Percentiles rank a stretch among this genome's conserved stretches.
These are phyloP conservation scores for Bombycilla garrulus DNA, from an alignment of 2,113 vertebrate species.

Conservation along the genomic window DNA sequence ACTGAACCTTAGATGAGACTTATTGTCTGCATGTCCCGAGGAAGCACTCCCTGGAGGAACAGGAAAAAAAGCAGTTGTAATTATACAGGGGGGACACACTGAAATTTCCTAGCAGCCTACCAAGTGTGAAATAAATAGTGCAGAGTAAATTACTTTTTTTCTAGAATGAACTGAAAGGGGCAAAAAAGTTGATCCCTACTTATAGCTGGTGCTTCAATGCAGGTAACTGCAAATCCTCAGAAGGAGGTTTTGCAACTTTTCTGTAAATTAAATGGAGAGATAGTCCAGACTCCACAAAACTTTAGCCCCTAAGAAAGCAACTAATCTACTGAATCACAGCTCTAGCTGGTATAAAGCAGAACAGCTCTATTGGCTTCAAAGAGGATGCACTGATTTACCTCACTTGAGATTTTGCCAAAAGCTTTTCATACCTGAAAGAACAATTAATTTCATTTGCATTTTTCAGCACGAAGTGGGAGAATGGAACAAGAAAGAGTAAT, in stretches of 20 bases:
- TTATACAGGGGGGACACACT: not conserved
- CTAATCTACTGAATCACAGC: not conserved
- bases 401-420: not conserved
- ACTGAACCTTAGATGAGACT: constrained; percentile 52
- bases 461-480: not conserved
- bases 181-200: not conserved
- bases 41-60: not conserved
- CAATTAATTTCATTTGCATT: not conserved
- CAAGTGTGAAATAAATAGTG: not conserved
- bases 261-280: not conserved
- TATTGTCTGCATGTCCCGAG: constrained; percentile 51
- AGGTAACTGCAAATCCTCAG: not conserved
- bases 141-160: not conserved
- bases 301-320: not conserved
- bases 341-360: not conserved
- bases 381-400: not conserved
- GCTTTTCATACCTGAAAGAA: not conserved
- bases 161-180: not conserved
- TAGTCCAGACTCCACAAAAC: not conserved
- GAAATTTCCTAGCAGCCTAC: not conserved
- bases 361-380: not conserved
- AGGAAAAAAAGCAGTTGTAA: not conserved
- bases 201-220: not conserved
- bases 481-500: not conserved
- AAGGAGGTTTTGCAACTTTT: not conserved